phyloP scores from a whole-genome alignment of 2,888 invertebrate genomes.

The Drosophila formosana region DNA sequence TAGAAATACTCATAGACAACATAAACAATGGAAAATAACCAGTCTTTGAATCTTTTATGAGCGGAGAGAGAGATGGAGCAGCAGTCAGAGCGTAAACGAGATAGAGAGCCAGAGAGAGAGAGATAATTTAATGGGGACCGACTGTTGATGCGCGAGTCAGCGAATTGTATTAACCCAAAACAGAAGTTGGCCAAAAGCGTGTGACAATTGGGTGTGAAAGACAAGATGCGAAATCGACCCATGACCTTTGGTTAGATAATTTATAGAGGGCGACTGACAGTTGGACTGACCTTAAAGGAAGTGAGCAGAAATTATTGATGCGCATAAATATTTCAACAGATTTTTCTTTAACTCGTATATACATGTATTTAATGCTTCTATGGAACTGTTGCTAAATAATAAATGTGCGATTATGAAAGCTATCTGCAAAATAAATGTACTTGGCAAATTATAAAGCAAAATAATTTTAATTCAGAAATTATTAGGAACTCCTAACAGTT shows the following conservation, averaged over 20 bases:
- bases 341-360: too few relatives aligned
- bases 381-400: too few relatives aligned
- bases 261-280: neutral
- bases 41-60: conserved; percentile 14
- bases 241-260: neutral
- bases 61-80: neutral
- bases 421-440: too few relatives aligned
- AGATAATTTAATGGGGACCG: conserved; percentile 3
- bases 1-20: conserved; percentile 11
- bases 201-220: conserved; percentile 3
- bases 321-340: neutral
- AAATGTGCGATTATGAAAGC: too few relatives aligned
- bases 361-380: too few relatives aligned
- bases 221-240: neutral
- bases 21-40: conserved; percentile 22
- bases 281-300: neutral
- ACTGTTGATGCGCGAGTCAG: conserved; percentile 7
- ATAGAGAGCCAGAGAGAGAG: neutral
- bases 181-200: conserved; percentile 6
- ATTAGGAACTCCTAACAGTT: too few relatives aligned
- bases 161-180: conserved; percentile 2
- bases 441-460: too few relatives aligned
- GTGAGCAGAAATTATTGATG: neutral
- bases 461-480: too few relatives aligned
- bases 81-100: neutral